A percentile compares a stretch with the other conserved stretches of the same genome.
phyloP scores from a whole-genome alignment of 92 coral and sea anemone species.

The Parazoanthus darwini region DNA sequence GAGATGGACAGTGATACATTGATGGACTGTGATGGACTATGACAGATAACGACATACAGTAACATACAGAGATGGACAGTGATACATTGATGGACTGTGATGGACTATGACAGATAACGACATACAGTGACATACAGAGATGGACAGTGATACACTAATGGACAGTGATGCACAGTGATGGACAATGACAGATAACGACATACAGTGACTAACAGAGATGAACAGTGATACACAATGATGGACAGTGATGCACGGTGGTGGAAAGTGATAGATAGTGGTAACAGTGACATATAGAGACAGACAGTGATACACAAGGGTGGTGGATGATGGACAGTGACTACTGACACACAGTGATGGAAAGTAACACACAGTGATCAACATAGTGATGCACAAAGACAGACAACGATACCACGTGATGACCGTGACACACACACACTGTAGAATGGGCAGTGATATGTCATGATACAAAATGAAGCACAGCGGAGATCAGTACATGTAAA shows the following conservation, averaged over 20 bases:
- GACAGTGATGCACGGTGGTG: not conserved
- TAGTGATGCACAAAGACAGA: not conserved
- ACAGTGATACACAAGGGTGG: not conserved
- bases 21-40: not conserved
- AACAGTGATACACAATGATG: not conserved
- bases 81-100: not conserved
- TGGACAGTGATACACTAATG: not conserved
- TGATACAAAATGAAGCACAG: not conserved
- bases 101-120: not conserved
- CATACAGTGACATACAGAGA: not conserved
- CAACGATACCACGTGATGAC: not conserved
- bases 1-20: not conserved
- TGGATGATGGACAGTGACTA: not conserved
- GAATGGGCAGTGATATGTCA: not conserved
- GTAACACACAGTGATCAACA: not conserved
- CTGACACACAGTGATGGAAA: not conserved
- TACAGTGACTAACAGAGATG: not conserved
- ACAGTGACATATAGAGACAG: not conserved
- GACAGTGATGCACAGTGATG: not conserved
- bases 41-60: not conserved
- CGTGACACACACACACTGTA: not conserved
- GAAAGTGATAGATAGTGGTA: not conserved
- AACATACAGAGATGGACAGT: not conserved
- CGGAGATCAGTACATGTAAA: not conserved
- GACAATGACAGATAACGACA: not conserved